These are phyloP conservation scores for Pipistrellus kuhlii DNA, from an alignment of 2,797 vertebrate genomes.

Conservation along the genomic window DNA sequence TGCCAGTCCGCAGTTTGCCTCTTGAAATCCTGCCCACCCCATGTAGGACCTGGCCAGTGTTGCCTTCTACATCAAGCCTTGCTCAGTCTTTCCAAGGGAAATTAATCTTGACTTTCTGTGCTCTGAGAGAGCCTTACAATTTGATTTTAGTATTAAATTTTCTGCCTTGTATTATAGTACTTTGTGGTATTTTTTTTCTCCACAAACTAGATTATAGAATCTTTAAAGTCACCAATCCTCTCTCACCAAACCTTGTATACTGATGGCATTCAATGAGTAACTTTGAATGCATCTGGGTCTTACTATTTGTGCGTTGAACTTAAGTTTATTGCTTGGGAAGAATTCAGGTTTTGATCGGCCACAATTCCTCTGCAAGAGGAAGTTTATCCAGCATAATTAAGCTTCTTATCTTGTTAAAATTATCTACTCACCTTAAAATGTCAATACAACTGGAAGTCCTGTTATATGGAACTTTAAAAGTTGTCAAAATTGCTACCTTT, in stretches of 20 bases:
- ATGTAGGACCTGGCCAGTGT: not conserved
- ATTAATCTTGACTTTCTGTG: conserved; percentile 36
- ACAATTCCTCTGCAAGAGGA: conserved; percentile 38
- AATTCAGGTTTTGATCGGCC: conserved; percentile 66
- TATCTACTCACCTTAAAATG: conserved; percentile 49
- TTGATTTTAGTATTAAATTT: not conserved
- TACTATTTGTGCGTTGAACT: not conserved
- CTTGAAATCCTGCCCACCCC: not conserved
- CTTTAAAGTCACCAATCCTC: not conserved
- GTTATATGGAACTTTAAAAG: conserved; percentile 37
- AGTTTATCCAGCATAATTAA: conserved; percentile 56
- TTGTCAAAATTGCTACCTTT: conserved; percentile 52
- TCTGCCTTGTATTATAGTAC: not conserved
- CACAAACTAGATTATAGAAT: not conserved
- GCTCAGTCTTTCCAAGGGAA: not conserved
- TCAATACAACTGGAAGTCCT: conserved; percentile 34
- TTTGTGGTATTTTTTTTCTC: conserved; percentile 9
- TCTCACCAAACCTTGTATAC: not conserved
- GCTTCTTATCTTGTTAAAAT: not conserved
- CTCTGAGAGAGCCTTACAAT: not conserved
- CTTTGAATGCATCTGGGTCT: not conserved
- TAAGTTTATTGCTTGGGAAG: not conserved
- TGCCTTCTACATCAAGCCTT: not conserved
- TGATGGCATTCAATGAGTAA: not conserved
- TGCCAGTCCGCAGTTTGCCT: not conserved